Evolutionary conservation across 2,888 invertebrate genomes (phyloP).

Genomic region (Baronia brevicornis): DNA sequence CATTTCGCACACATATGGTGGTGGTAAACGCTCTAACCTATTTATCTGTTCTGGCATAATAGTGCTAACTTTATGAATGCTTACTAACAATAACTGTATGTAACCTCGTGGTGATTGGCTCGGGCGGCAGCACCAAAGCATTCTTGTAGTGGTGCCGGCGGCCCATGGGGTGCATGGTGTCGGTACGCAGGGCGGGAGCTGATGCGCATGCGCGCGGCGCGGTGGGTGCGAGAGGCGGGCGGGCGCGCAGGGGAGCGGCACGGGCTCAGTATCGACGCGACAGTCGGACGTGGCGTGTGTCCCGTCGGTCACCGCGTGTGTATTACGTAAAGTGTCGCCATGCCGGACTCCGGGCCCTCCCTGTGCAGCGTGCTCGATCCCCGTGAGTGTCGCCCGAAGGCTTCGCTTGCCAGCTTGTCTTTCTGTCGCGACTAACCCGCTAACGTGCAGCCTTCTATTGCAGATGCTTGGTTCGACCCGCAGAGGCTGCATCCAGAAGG

Average conservation of each 20-base stretch:
- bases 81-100: too few species aligned
- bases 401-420: conserved; percentile 47
- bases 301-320: conserved; percentile 43
- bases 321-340: conserved; percentile 68
- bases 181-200: conserved; percentile 24
- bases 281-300: conserved; percentile 71
- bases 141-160: too few species aligned
- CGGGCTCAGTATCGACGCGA: conserved; percentile 71
- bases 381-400: conserved; percentile 49
- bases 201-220: conserved; percentile 30
- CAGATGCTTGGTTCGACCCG: conserved; percentile 96
- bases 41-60: too few species aligned
- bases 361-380: conserved; percentile 69
- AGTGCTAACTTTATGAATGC: too few species aligned
- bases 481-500: conserved; percentile 93
- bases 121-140: too few species aligned
- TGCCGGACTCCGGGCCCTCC: conserved; percentile 66
- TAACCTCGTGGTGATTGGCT: too few species aligned
- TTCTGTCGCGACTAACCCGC: conserved; percentile 72
- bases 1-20: too few species aligned
- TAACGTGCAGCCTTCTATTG: conserved; percentile 78
- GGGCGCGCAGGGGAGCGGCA: conserved; percentile 47
- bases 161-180: conserved; percentile 21
- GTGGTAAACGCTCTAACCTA: too few species aligned
- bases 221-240: conserved; percentile 27